Conservation (phyloP, 2,888 invertebrate species). For the Fissipunctia ypsillon region DNA sequence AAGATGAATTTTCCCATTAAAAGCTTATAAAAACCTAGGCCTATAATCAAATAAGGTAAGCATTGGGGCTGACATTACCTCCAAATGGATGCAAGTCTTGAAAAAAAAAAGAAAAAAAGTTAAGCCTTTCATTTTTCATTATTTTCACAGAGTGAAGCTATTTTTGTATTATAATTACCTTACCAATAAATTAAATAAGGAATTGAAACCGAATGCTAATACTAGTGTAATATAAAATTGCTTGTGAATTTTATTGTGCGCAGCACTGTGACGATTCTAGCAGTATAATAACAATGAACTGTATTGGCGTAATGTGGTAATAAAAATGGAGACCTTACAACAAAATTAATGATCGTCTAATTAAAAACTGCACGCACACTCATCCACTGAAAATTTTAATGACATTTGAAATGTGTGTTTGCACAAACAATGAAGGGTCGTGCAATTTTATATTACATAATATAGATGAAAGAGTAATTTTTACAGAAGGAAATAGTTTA, state of each 20-base stretch:
- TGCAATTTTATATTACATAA: background rate
- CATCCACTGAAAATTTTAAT: background rate
- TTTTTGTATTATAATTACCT: no score
- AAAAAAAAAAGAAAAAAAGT: background rate
- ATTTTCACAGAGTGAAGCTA: no score
- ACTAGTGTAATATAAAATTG: conserved; percentile 65
- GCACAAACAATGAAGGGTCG: background rate
- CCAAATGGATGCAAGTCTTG: background rate
- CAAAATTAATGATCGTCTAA: background rate
- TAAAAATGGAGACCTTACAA: background rate
- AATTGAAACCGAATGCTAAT: conserved; percentile 52
- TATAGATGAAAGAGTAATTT: no score
- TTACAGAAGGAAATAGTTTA: background rate
- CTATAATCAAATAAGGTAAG: background rate
- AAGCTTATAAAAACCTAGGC: background rate
- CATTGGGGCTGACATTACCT: background rate
- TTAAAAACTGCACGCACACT: background rate
- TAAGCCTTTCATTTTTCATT: no score
- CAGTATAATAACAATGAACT: conserved; percentile 22
- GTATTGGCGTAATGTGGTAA: conserved; percentile 18
- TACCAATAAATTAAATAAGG: background rate
- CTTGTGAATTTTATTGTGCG: conserved; percentile 67
- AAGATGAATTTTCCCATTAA: background rate
- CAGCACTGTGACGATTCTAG: conserved; percentile 53
- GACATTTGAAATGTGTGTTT: background rate